phyloP scores from a whole-genome alignment of 2,113 vertebrate genomes.

The Pelecanoides urinatrix region DNA sequence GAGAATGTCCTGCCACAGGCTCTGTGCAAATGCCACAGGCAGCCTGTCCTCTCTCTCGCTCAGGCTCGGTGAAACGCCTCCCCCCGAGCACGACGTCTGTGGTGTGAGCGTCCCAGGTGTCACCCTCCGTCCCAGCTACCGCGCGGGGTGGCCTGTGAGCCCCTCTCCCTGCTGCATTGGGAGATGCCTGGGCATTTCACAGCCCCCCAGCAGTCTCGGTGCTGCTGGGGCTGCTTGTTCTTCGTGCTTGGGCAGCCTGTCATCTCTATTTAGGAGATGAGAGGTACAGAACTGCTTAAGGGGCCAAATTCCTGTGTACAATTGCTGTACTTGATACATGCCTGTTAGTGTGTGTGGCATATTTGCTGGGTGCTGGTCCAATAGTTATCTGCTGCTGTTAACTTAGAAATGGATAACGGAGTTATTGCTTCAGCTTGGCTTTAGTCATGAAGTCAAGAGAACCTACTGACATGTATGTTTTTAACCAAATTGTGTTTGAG shows the following conservation, averaged over 20 bases:
- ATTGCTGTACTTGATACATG: neutral
- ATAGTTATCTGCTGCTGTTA: neutral
- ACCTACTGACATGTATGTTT: neutral
- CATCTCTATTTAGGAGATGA: neutral
- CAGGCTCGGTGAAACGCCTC: neutral
- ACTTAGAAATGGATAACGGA: neutral
- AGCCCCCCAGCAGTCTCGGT: neutral
- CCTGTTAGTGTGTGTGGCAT: neutral
- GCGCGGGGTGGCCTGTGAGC: rapidly evolving
- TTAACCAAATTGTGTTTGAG: neutral
- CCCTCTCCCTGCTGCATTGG: too few relatives aligned
- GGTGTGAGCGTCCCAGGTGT: neutral
- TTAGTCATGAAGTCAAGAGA: neutral
- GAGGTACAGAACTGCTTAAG: neutral
- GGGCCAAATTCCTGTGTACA: neutral
- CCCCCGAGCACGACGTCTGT: neutral
- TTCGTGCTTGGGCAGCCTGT: neutral
- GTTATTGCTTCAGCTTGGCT: neutral
- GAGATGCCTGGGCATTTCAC: neutral
- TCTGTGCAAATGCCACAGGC: neutral
- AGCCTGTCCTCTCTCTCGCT: neutral
- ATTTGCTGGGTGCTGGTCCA: neutral
- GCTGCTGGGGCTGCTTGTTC: neutral
- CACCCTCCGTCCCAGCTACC: neutral
- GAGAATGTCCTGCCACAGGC: neutral